These are phyloP conservation scores for Micrasema longulum DNA, from an alignment of 1,140 invertebrate species.

Conservation along the genomic window DNA sequence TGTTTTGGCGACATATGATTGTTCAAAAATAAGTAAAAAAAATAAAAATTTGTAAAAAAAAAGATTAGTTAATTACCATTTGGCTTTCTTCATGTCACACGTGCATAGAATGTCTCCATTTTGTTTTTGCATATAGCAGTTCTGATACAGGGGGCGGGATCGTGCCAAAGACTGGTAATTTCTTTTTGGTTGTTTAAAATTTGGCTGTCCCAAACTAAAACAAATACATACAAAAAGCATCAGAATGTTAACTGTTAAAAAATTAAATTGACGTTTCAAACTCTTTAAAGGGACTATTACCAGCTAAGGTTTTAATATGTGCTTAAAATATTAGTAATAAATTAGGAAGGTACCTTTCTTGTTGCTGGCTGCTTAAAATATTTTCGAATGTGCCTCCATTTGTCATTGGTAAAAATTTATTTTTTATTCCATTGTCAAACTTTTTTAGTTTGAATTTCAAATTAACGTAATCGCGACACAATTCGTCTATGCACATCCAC, in stretches of 20 bases:
- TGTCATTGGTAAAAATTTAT: not conserved
- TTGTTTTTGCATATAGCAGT: slow-evolving; percentile 82
- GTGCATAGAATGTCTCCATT: slow-evolving; percentile 85
- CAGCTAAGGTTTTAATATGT: too few species aligned
- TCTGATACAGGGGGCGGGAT: slow-evolving; percentile 81
- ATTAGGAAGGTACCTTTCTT: slow-evolving; percentile 39
- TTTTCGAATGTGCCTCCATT: slow-evolving; percentile 26
- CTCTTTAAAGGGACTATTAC: too few species aligned
- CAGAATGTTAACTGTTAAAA: too few species aligned
- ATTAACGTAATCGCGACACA: slow-evolving; percentile 39
- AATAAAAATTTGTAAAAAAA: too few species aligned
- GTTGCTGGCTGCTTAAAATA: slow-evolving; percentile 44
- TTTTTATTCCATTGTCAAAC: slow-evolving; percentile 2
- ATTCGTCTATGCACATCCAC: slow-evolving; percentile 36
- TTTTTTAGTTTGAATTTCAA: slow-evolving; percentile 34
- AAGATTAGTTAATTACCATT: too few species aligned
- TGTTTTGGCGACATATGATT: too few species aligned
- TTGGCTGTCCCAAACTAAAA: slow-evolving; percentile 40
- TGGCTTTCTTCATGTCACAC: slow-evolving; percentile 83
- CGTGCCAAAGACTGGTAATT: slow-evolving; percentile 62
- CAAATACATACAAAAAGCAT: not conserved
- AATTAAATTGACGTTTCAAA: too few species aligned
- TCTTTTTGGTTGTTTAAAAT: slow-evolving; percentile 40
- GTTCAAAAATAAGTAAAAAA: too few species aligned
- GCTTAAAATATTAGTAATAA: too few species aligned